Conservation (phyloP, 2,113 vertebrate genomes). For the Psittacula cyanocephala region DNA sequence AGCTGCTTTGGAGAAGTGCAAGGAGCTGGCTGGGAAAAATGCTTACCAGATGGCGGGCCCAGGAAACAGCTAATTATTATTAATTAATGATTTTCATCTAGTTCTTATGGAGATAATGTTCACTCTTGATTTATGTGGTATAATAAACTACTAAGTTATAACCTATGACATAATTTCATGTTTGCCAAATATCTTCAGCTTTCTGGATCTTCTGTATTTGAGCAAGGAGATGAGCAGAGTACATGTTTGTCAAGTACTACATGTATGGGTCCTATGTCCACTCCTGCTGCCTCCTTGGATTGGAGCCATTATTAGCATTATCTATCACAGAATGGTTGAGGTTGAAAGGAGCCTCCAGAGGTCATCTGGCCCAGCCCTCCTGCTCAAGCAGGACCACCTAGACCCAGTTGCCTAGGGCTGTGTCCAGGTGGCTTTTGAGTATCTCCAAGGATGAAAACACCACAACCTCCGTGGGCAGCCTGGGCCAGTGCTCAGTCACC, state of each 20-base stretch:
- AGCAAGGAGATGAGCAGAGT: background rate
- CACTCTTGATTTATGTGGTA: slow-evolving; percentile 3
- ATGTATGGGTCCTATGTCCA: background rate
- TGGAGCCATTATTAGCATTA: background rate
- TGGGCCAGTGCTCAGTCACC: background rate
- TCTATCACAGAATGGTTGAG: background rate
- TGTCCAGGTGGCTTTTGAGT: background rate
- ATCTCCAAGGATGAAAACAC: background rate
- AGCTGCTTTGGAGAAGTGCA: background rate
- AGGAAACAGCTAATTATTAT: slow-evolving; percentile 58
- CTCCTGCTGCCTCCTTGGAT: background rate
- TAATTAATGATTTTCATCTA: slow-evolving; percentile 44
- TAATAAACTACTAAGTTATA: slow-evolving; percentile 6
- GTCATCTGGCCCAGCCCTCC: accelerated
- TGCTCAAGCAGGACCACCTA: background rate
- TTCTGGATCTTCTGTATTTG: background rate
- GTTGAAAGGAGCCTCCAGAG: background rate
- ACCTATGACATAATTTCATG: background rate
- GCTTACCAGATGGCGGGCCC: slow-evolving; percentile 45
- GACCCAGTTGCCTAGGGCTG: background rate
- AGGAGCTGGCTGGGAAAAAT: slow-evolving; percentile 14
- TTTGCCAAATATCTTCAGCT: background rate
- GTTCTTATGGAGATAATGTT: slow-evolving; percentile 5
- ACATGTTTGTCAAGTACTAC: accelerated
- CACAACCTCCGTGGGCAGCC: background rate